These are phyloP conservation scores for Ciconia nigra DNA, from an alignment of 2,797 vertebrate species.

Conservation along the genomic window DNA sequence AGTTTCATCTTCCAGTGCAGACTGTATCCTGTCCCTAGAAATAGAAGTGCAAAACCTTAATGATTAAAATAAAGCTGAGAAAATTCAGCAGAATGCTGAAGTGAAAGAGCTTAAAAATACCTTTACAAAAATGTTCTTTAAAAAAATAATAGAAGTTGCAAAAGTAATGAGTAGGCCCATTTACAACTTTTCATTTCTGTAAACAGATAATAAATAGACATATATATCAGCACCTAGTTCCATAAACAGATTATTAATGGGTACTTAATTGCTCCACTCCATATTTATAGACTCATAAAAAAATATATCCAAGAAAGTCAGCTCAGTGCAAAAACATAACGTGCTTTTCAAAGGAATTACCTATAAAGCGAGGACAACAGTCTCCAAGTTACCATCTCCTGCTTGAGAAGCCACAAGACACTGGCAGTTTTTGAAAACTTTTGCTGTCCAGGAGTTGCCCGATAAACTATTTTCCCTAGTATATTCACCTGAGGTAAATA, in stretches of 20 bases:
- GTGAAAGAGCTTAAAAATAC: background rate
- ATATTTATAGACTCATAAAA: background rate
- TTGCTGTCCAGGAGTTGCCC: conserved; percentile 87
- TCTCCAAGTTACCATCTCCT: conserved; percentile 95
- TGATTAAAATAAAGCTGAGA: background rate
- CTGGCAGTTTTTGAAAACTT: conserved; percentile 93
- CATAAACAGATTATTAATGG: background rate
- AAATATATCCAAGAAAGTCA: background rate
- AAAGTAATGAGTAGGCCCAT: background rate
- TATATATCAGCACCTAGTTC: background rate
- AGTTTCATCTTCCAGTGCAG: conserved; percentile 88
- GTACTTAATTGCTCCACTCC: background rate
- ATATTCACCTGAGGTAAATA: conserved; percentile 81
- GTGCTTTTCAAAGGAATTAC: conserved; percentile 65
- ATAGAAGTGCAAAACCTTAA: background rate
- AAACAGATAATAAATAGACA: background rate
- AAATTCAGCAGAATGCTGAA: background rate
- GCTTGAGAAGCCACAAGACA: conserved; percentile 93
- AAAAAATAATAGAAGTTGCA: background rate
- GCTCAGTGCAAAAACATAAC: background rate
- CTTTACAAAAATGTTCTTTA: background rate
- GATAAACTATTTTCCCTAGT: conserved; percentile 88
- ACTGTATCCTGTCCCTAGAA: conserved; percentile 91
- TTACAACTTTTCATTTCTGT: background rate
- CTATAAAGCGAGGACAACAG: conserved; percentile 92